Evolutionary conservation across 2,888 invertebrate genomes (phyloP), one percentile per base, ranked within the genome.

Genomic region (Ptychoptera contaminata): DNA sequence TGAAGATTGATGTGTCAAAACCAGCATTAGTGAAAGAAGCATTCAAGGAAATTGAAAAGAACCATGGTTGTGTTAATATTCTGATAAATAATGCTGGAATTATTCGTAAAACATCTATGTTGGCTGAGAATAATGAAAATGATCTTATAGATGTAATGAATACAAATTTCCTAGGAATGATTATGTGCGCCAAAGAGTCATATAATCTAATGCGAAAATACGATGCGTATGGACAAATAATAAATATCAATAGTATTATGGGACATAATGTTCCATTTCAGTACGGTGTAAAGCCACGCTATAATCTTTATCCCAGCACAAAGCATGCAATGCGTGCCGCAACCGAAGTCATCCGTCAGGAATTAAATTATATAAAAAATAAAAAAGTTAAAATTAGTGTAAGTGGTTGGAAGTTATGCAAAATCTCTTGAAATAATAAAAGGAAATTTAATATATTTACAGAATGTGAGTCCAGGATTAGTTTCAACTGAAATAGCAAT

Each of bases 11-110:
- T 54, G 56, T 77, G 1, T 59, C 62, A 1, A 64, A 67, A 9
- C 73, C 74, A 49, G 58, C 66, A 1, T 68, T 74, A 6, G 71
- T 79, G 30, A 45, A 67, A 37, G 56, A 60, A 3, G 68, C 71
- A 29, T 77, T 78, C 53, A 54, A 59, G n/a, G 67, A 65, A 62
- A 66, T 71, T n/a, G 63, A 69, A 34, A 51, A 59, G 8, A 56
- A 63, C 2, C 50, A 71, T 2, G 75, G 74, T 0, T 69, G 70
- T 5, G 61, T 72, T 6, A 70, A 74, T 53, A 63, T 77, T 2
- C 60, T 75, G 38, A 56, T 77, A 10, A 77, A 76, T 53, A 74
- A 73, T 51, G 76, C 76, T 1, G 76, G 69, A 1, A 51, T 70
- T 8, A 45, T 61, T 1, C 40, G 47, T 1, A 2, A 39, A 29